Conservation (phyloP, 1,140 invertebrate species). For the Caenorhabditis briggsae region DNA sequence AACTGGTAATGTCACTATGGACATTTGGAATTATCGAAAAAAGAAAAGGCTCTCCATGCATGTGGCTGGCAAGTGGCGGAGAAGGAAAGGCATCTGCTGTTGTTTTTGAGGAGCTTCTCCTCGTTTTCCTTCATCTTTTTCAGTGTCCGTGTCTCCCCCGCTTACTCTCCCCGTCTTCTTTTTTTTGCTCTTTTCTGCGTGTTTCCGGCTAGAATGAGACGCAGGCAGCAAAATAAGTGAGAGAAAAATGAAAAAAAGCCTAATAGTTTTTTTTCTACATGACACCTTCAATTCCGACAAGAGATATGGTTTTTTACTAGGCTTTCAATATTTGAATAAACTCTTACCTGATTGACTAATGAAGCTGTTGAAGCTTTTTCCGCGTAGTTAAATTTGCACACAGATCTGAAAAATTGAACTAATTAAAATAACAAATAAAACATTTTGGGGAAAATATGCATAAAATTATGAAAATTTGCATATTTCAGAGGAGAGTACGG, state of each 20-base stretch:
- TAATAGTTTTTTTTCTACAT: slow-evolving; percentile 1
- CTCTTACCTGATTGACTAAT: slow-evolving; percentile 1
- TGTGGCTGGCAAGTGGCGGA: slow-evolving; percentile 24
- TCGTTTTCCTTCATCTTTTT: slow-evolving; percentile 43
- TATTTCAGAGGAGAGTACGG: background rate
- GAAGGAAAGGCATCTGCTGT: slow-evolving; percentile 49
- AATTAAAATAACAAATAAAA: background rate
- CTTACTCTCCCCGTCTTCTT: background rate
- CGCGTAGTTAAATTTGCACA: slow-evolving; percentile 44
- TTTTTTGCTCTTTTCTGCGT: slow-evolving; percentile 47
- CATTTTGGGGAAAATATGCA: background rate
- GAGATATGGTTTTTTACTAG: background rate
- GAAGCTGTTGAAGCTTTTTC: slow-evolving; percentile 19
- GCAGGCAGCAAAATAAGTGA: slow-evolving; percentile 52
- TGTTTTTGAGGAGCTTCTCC: slow-evolving; percentile 56
- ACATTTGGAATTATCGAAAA: background rate
- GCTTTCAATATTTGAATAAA: background rate
- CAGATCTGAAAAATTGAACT: slow-evolving; percentile 36
- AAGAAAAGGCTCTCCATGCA: slow-evolving; percentile 23
- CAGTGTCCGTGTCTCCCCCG: slow-evolving; percentile 29
- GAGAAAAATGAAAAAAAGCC: slow-evolving; percentile 24
- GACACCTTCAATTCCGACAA: background rate
- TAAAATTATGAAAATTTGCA: slow-evolving; percentile 15
- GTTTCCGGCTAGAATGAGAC: slow-evolving; percentile 27
- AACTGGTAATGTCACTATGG: background rate